Evolutionary conservation across 92 coral and sea anemone species (phyloP).

Genomic region (Blastomussa wellsi): DNA sequence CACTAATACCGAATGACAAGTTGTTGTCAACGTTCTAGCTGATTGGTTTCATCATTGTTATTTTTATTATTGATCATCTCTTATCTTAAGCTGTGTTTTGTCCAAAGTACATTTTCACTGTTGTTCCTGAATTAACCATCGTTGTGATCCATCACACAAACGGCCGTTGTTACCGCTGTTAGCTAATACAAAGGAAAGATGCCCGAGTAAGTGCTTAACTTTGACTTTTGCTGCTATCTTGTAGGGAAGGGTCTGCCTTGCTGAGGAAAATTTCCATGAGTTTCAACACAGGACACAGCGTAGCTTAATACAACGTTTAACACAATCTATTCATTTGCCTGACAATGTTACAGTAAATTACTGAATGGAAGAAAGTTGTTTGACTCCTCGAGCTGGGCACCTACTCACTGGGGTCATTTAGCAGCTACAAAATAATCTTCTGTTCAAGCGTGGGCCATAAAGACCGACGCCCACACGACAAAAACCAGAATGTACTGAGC

Average conservation of each 20-base stretch:
- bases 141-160: too few species aligned
- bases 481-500: background rate
- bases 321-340: background rate
- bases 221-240: constrained; percentile 23
- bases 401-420: background rate
- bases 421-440: background rate
- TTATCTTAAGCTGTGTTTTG: too few species aligned
- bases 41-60: too few species aligned
- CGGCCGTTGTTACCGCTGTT: too few species aligned
- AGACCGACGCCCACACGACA: background rate
- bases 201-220: background rate
- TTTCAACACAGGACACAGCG: constrained; percentile 76
- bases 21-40: too few species aligned
- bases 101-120: too few species aligned
- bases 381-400: background rate
- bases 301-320: constrained; percentile 42
- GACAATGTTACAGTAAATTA: background rate
- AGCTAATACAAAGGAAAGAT: too few species aligned
- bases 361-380: background rate
- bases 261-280: constrained; percentile 91
- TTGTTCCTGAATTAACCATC: too few species aligned
- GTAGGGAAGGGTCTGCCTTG: constrained; percentile 90
- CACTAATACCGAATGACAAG: too few species aligned
- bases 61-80: too few species aligned
- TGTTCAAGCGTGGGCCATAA: background rate